phyloP scores from a whole-genome alignment of 2,888 invertebrate genomes.

The Pilophorus perplexus region DNA sequence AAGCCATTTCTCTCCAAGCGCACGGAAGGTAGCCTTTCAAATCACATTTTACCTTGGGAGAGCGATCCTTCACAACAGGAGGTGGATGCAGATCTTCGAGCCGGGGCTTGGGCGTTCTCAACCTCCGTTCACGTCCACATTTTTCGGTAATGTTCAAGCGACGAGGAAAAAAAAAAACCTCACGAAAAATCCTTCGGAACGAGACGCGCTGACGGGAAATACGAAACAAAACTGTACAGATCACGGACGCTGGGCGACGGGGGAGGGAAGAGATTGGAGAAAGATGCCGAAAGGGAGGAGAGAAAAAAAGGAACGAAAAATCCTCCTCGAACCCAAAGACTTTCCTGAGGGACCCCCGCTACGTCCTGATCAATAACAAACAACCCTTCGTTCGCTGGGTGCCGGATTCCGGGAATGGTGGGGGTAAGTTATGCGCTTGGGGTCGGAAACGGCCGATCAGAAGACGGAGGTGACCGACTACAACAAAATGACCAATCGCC shows the following conservation, averaged over 20 bases:
- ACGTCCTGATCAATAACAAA: slow-evolving; percentile 39
- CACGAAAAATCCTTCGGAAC: no score
- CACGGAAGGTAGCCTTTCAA: no score
- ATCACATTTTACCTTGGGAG: no score
- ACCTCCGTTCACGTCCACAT: not conserved
- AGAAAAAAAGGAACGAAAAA: no score
- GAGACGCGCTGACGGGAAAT: not conserved
- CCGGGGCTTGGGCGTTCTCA: not conserved
- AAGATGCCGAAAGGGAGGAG: not conserved
- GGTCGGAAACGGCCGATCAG: no score
- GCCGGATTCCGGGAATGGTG: not conserved
- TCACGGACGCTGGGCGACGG: not conserved
- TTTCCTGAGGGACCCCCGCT: slow-evolving; percentile 31
- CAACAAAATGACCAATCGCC: no score
- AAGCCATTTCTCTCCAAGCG: no score
- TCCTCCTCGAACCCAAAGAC: no score
- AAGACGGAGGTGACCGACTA: not conserved
- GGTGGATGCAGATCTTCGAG: not conserved
- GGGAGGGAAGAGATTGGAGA: not conserved
- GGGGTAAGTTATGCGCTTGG: slow-evolving; percentile 25
- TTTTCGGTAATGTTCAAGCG: no score
- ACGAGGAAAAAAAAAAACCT: no score
- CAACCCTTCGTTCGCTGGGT: slow-evolving; percentile 29
- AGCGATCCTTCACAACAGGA: no score
- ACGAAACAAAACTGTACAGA: not conserved